Conservation (phyloP, 2,113 vertebrate genomes). For the Prionailurus viverrinus region DNA sequence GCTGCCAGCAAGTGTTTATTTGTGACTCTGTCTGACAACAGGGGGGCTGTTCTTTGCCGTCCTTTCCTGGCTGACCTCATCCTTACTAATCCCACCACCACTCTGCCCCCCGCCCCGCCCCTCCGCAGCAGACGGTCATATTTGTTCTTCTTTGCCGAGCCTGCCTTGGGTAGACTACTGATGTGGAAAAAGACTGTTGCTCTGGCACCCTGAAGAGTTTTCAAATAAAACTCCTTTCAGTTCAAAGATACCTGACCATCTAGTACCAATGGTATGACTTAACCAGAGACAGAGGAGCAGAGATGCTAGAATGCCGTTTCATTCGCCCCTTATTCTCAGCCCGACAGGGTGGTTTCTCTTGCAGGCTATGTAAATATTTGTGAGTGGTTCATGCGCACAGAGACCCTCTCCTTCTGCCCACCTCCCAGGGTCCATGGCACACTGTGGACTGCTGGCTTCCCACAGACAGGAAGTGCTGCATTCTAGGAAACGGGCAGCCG, state of each 20-base stretch:
- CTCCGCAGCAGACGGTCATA: neutral
- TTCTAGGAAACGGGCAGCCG: neutral
- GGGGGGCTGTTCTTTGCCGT: conserved; percentile 45
- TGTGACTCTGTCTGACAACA: conserved; percentile 61
- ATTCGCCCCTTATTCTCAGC: neutral
- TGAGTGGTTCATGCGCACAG: neutral
- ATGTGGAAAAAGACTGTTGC: conserved; percentile 54
- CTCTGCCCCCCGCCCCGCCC: neutral
- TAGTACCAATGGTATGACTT: neutral
- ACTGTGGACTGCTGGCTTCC: neutral
- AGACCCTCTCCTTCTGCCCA: neutral
- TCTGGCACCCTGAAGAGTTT: conserved; percentile 73
- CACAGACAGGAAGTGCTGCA: neutral
- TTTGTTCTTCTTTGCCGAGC: conserved; percentile 41
- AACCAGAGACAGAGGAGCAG: neutral
- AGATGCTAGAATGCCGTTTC: neutral
- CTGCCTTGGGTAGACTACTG: conserved; percentile 49
- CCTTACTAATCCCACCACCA: conserved; percentile 29
- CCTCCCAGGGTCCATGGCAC: neutral
- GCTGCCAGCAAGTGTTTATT: conserved; percentile 47
- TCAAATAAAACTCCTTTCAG: conserved; percentile 69
- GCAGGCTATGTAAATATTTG: neutral
- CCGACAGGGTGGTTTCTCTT: neutral
- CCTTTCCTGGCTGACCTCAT: conserved; percentile 51
- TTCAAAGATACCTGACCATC: conserved; percentile 60